Base-by-base conservation (phyloP, 2,113 vertebrate genomes). In the Albula glossodonta region DNA sequence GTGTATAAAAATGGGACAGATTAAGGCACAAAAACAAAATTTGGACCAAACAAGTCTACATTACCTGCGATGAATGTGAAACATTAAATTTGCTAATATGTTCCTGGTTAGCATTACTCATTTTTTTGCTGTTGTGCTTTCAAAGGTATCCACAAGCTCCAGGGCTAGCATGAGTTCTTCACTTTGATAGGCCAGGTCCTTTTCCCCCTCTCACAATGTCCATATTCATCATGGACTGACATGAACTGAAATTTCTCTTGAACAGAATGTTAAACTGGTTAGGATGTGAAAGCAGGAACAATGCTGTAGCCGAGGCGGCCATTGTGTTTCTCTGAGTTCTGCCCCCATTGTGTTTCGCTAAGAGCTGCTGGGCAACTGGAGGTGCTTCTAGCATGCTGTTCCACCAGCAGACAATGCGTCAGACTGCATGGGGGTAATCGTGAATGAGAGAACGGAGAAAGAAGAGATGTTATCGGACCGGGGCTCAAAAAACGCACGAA, bases 401-500 rank as follows among this genome's bases (percentile, higher is more conserved):
- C 89, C 88, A 78, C 87, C 88, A 25, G 78, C 87, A 88, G 85
- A 90, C 90, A 93, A 92, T 89, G 7, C 88, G 88, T 79, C 86
- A 78, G 86, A 89, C 90, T 80, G 87, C 84, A 92, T 92, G 92
- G 90, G 92, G 92, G 93, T 78, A 86, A 88, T 83, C 83, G 90
- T 89, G 91, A 94, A 94, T 91, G 91, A 91, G 90, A 91, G 91
- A 91, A 50, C 13, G 78, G 66, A 81, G 84, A 85, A 60, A 85
- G 84, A 81, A 87, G 88, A 93, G 94, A 95, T 94, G 90, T 92
- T 94, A 94, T 95, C 94, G 91, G 57, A 85, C 70, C 49, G 78
- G 19, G 53, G 19, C 22, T 70, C 51, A 53, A 85, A 85, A 13
- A 25, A 53, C n/a, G 70, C 70, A 74, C 8, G 31, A 22, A 74